These are phyloP conservation scores for Hypercompe scribonia DNA, from an alignment of 2,888 invertebrate species.

Conservation along the genomic window DNA sequence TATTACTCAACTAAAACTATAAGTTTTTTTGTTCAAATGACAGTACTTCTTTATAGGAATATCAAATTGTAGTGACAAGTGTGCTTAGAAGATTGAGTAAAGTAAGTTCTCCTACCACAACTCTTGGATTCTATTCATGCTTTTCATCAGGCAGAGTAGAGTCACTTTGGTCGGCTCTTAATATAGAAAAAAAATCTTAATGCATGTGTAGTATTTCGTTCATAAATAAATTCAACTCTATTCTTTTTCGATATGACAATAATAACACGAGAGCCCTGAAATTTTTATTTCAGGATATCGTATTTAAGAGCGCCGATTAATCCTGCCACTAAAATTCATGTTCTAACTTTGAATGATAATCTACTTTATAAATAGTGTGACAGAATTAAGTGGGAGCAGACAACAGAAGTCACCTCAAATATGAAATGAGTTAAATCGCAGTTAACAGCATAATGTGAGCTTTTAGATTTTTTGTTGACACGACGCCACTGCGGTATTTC, in stretches of 20 bases:
- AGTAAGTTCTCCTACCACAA: background rate
- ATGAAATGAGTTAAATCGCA: constrained; percentile 84
- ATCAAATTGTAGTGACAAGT: background rate
- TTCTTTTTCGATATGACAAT: background rate
- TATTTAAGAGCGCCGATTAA: constrained; percentile 44
- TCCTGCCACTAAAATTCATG: constrained; percentile 48
- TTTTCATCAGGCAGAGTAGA: too few species aligned
- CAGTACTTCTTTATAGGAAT: background rate
- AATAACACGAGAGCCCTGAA: background rate
- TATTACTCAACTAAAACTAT: background rate
- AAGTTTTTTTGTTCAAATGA: background rate
- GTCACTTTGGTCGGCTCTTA: too few species aligned
- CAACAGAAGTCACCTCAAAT: constrained; percentile 79
- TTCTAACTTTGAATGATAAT: constrained; percentile 49
- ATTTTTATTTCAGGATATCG: constrained; percentile 37
- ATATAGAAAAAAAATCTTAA: background rate
- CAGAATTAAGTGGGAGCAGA: constrained; percentile 78
- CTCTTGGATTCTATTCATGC: too few species aligned
- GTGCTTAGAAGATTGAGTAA: background rate
- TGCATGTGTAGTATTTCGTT: background rate
- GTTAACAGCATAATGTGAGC: constrained; percentile 82
- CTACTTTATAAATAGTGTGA: constrained; percentile 57
- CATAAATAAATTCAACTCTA: background rate
- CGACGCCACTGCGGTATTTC: constrained; percentile 81
- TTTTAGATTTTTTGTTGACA: constrained; percentile 83